These are phyloP conservation scores for Encarsia formosa DNA, from an alignment of 2,888 invertebrate species.

Conservation along the genomic window DNA sequence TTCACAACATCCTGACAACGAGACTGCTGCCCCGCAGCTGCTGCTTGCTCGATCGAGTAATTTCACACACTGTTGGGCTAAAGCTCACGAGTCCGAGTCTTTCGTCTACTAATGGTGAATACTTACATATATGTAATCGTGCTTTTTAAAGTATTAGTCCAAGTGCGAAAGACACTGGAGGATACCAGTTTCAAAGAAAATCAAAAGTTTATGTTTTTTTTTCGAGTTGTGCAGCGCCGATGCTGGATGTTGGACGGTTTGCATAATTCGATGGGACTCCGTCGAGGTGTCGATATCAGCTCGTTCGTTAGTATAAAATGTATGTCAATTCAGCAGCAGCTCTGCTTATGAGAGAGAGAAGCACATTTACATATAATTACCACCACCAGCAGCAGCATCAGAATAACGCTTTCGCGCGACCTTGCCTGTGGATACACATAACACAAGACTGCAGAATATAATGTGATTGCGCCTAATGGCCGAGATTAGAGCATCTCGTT, in stretches of 20 bases:
- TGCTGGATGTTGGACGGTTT: constrained; percentile 16
- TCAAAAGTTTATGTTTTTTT: neutral
- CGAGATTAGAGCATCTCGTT: constrained; percentile 24
- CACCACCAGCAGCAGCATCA: too few relatives aligned
- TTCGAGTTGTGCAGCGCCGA: neutral
- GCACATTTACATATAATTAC: constrained; percentile 22
- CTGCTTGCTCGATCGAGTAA: neutral
- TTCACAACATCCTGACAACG: neutral
- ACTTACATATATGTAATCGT: too few relatives aligned
- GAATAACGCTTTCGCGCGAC: constrained; percentile 8
- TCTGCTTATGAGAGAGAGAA: neutral
- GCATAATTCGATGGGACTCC: constrained; percentile 16
- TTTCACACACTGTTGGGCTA: too few relatives aligned
- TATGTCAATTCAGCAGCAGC: constrained; percentile 16
- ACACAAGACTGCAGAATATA: constrained; percentile 1
- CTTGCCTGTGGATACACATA: neutral
- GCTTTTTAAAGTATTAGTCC: too few relatives aligned
- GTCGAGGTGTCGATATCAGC: constrained; percentile 10
- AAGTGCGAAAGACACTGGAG: too few relatives aligned
- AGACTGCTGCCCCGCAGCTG: neutral
- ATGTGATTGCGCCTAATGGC: constrained; percentile 8
- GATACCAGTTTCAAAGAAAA: neutral
- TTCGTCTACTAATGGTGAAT: too few relatives aligned
- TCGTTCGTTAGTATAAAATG: constrained; percentile 18
- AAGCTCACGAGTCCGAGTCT: too few relatives aligned